Conservation (phyloP, 23 tunicate genomes). For the Corella eumyota region DNA sequence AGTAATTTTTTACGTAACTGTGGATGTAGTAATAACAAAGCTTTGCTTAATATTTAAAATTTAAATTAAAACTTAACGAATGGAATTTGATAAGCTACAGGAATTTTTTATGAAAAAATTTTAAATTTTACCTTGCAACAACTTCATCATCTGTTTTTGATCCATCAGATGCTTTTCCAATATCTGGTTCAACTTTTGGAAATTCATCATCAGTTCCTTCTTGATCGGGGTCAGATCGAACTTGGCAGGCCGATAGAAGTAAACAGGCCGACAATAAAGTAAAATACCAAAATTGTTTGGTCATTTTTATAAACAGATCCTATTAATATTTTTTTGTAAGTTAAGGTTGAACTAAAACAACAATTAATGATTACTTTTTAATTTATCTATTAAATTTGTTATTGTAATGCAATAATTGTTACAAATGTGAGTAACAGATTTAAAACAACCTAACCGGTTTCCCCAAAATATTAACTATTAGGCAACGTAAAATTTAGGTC, state of each 20-base stretch:
- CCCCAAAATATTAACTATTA: too few relatives aligned
- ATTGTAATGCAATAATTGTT: too few relatives aligned
- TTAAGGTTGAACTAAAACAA: not conserved
- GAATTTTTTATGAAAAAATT: not conserved
- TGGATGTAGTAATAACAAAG: too few relatives aligned
- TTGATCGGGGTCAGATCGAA: conserved; percentile 49
- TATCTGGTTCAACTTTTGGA: conserved; percentile 79
- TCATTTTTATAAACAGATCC: conserved; percentile 12
- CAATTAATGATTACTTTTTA: not conserved
- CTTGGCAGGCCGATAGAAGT: conserved; percentile 37
- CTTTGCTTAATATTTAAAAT: too few relatives aligned
- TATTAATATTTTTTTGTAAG: not conserved
- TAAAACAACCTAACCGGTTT: too few relatives aligned
- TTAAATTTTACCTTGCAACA: conserved; percentile 42
- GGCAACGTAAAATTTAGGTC: too few relatives aligned
- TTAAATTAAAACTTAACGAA: too few relatives aligned
- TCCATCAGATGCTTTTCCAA: conserved; percentile 70
- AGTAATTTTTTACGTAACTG: too few relatives aligned
- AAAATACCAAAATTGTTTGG: conserved; percentile 49
- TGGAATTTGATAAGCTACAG: too few relatives aligned
- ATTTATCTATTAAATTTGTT: too few relatives aligned
- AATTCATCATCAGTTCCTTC: conserved; percentile 31
- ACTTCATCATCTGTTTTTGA: conserved; percentile 98
- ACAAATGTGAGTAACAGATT: too few relatives aligned
- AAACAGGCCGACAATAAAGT: conserved; percentile 41